Evolutionary conservation across 2,888 invertebrate species (phyloP).

Genomic region (Machimus rusticus): DNA sequence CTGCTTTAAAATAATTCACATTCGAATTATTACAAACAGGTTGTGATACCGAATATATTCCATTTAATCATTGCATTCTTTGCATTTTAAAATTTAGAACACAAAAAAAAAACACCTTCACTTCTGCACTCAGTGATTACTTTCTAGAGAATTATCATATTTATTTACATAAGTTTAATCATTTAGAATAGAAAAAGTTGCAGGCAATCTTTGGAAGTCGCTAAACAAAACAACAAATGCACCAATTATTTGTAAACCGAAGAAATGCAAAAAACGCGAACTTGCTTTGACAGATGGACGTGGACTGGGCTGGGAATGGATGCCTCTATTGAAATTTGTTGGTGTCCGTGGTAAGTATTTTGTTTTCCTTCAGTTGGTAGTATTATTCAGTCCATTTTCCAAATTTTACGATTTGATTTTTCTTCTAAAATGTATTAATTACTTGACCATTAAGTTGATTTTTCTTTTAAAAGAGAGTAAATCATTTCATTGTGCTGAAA

Average conservation of each 20-base stretch:
- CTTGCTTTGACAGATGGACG: slow-evolving; percentile 14
- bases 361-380: neutral
- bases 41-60: neutral
- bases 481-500: too few species aligned
- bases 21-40: slow-evolving; percentile 11
- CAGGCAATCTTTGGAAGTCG: neutral
- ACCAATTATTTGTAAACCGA: neutral
- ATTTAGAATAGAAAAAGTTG: neutral
- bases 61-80: slow-evolving; percentile 9
- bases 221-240: neutral
- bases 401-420: neutral
- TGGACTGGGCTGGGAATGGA: neutral
- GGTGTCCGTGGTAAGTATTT: neutral
- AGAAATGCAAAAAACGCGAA: neutral
- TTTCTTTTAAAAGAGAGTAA: neutral
- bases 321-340: neutral
- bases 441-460: neutral
- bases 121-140: neutral
- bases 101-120: neutral
- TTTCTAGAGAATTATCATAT: neutral
- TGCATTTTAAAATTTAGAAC: neutral
- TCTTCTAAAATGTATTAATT: neutral
- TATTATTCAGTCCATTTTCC: neutral
- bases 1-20: neutral
- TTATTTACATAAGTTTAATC: neutral